Evolutionary conservation across 2,797 vertebrate species (phyloP).

Genomic region (Pelobates cultripes): DNA sequence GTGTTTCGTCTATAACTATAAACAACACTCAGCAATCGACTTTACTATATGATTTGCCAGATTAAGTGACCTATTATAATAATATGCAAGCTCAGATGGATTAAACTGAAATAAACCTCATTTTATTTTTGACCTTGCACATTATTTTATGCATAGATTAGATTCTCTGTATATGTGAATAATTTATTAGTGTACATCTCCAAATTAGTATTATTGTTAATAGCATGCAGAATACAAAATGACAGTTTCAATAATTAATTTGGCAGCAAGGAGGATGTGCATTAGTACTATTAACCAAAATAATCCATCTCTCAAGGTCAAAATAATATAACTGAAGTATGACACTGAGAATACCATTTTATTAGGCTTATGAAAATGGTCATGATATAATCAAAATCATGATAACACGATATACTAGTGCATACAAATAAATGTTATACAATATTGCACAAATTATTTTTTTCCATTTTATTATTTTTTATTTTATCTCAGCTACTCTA

Average conservation of each 20-base stretch:
- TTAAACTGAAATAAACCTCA: constrained; percentile 10
- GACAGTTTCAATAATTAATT: constrained; percentile 31
- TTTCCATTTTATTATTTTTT: too few species aligned
- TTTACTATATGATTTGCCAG: too few species aligned
- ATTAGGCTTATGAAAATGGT: not conserved
- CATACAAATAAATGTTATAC: too few species aligned
- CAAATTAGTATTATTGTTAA: constrained; percentile 31
- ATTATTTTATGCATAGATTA: constrained; percentile 15
- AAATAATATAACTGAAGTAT: constrained; percentile 3
- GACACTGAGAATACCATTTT: not conserved
- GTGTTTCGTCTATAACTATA: too few species aligned
- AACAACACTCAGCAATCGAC: too few species aligned
- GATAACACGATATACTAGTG: not conserved
- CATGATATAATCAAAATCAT: not conserved
- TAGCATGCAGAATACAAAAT: constrained; percentile 22
- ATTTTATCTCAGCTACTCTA: too few species aligned
- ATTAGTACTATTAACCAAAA: not conserved
- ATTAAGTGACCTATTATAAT: too few species aligned
- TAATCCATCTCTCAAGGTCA: constrained; percentile 15
- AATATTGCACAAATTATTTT: too few species aligned
- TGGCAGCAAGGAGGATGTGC: constrained; percentile 7
- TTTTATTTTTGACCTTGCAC: not conserved
- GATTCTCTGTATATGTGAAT: not conserved
- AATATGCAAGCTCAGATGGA: not conserved
- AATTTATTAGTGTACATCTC: constrained; percentile 14